Evolutionary conservation across 2,797 vertebrate genomes (phyloP), one percentile per base, ranked within the genome.

Genomic region (Phoeniculus purpureus): DNA sequence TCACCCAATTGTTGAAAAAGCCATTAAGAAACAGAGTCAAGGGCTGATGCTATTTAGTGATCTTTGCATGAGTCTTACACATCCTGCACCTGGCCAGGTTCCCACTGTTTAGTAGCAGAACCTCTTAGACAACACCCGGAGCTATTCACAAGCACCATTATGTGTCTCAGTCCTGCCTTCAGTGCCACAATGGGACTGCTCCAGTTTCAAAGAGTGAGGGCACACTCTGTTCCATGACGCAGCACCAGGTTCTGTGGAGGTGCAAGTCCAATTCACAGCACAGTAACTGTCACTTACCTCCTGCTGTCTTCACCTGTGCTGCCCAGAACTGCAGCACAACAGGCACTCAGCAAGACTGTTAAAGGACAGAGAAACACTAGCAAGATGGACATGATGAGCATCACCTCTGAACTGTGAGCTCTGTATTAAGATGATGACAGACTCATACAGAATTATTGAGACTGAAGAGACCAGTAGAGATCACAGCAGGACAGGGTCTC

Each of bases 341-440:
- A 62, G 13, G 7, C 19, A 34, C 43, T 74, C 19, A 22, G 52
- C 21, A 25, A 34, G 29, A 50, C 2, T 14, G 29, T 31, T 60
- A 40, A 59, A 59, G 32, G 51, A 47, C 37, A 64, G 21, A 45
- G 1, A 72, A 15, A 25, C 22, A 27, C 23, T 31, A 64, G 65
- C 25, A 75, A 67, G 27, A 27, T 2, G 37, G 16, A 4, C 56
- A 34, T 2, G 31, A 71, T 0, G 0, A 3, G 25, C n/a, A 18
- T 51, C 22, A 27, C 29, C 32, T 86, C 47, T 40, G 50, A 67
- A 59, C 15, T 76, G 20, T 40, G 50, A 59, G 25, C 21, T 29
- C 54, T 68, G 20, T 7, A 18, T 40, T 31, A 67, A 59, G 65
- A 26, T 7, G 14, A 56, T n/a, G 29, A 71, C 37, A 37, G 37